Conservation (phyloP, 2,888 invertebrate species). For the Diadegma fenestrale region DNA sequence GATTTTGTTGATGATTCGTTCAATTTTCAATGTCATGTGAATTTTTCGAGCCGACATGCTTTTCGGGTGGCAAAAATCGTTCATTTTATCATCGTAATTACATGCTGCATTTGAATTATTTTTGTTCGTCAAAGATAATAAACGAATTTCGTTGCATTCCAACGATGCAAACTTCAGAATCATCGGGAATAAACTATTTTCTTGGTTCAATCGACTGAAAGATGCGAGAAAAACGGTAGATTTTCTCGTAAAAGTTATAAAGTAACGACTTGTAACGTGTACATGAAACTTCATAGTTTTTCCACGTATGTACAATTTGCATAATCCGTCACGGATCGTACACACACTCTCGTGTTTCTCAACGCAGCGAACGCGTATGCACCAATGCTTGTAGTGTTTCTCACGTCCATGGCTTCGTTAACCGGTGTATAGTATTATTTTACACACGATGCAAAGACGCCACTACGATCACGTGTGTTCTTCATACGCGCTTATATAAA, state of each 20-base stretch:
- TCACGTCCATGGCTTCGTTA: conserved; percentile 38
- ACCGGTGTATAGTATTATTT: conserved; percentile 30
- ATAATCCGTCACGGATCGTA: conserved; percentile 71
- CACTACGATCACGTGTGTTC: not conserved
- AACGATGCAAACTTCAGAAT: too few species aligned
- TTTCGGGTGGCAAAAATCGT: too few species aligned
- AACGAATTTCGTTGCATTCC: too few species aligned
- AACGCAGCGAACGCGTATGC: conserved; percentile 6
- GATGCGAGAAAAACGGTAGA: not conserved
- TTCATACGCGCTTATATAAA: not conserved
- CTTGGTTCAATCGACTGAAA: not conserved
- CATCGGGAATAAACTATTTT: too few species aligned
- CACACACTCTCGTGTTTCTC: conserved; percentile 45
- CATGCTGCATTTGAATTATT: too few species aligned
- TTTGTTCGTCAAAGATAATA: too few species aligned
- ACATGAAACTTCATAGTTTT: conserved; percentile 41
- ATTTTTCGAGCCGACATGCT: too few species aligned
- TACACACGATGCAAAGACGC: not conserved
- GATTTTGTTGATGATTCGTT: too few species aligned
- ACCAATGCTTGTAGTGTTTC: not conserved
- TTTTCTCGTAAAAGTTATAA: conserved; percentile 24
- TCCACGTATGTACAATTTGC: conserved; percentile 63
- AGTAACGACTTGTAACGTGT: not conserved
- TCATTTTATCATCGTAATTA: too few species aligned
- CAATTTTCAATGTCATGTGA: too few species aligned